Evolutionary conservation across 2,797 vertebrate species (phyloP).

Genomic region (Sparidentex hasta): DNA sequence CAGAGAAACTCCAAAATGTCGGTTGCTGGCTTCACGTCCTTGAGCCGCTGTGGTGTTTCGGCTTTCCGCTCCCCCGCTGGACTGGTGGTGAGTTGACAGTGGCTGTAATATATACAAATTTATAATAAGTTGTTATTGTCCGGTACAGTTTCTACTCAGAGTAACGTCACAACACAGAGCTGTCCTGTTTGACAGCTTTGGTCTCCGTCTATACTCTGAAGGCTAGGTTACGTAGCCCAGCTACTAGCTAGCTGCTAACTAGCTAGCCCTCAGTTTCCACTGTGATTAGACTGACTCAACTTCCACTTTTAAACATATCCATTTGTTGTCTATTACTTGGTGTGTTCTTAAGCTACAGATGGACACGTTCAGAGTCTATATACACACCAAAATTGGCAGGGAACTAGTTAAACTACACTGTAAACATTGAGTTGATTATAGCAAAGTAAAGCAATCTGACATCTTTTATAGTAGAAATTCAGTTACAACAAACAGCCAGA

Average conservation of each 20-base stretch:
- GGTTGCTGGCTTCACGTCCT: constrained; percentile 78
- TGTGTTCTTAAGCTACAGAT: neutral
- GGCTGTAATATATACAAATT: accelerated
- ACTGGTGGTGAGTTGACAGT: constrained; percentile 64
- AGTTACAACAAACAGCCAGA: neutral
- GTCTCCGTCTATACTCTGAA: constrained; percentile 58
- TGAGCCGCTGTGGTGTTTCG: constrained; percentile 76
- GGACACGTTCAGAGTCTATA: accelerated
- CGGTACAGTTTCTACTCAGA: neutral
- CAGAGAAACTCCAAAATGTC: constrained; percentile 82
- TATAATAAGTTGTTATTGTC: accelerated
- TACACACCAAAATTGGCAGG: neutral
- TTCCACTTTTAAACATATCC: accelerated
- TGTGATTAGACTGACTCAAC: neutral
- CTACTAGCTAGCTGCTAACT: neutral
- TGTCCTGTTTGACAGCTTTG: neutral
- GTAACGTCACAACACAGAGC: neutral
- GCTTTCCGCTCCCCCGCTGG: constrained; percentile 66
- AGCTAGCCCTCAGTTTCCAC: neutral
- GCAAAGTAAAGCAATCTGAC: neutral
- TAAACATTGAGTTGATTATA: constrained; percentile 6
- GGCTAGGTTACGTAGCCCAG: neutral
- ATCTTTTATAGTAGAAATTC: neutral
- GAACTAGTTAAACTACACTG: neutral
- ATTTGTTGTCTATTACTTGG: accelerated